phyloP scores from a whole-genome alignment of 92 coral and sea anemone genomes.

The Pocillopora grandis region DNA sequence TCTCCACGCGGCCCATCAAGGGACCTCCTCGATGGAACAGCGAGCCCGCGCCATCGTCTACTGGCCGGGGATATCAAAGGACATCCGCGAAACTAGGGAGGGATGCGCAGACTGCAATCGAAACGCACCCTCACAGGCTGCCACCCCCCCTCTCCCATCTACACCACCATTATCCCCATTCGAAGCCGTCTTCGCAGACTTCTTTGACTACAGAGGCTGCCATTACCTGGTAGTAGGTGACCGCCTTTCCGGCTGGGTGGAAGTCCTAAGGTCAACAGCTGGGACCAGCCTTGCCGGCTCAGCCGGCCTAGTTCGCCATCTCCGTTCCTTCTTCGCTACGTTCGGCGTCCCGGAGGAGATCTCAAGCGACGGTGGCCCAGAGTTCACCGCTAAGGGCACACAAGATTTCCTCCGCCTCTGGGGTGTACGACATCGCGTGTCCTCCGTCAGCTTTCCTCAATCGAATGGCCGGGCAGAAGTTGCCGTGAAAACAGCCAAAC shows the following conservation, averaged over 20 bases:
- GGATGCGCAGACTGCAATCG: conserved; percentile 51
- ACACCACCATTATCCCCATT: conserved; percentile 58
- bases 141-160: conserved; percentile 44
- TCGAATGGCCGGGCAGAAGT: conserved; percentile 53
- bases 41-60: conserved; percentile 38
- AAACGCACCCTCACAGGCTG: conserved; percentile 56
- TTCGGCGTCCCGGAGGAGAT: conserved; percentile 65
- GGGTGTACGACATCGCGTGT: conserved; percentile 49
- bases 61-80: conserved; percentile 52
- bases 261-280: conserved; percentile 50
- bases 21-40: conserved; percentile 57
- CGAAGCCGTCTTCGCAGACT: conserved; percentile 67
- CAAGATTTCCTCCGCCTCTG: conserved; percentile 56
- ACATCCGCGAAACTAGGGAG: conserved; percentile 40
- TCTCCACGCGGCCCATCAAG: conserved; percentile 68
- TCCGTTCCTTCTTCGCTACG: conserved; percentile 7
- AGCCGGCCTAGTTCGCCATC: conserved; percentile 56
- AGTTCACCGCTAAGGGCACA: conserved; percentile 49
- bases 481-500: conserved; percentile 38
- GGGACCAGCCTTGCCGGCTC: conserved; percentile 59
- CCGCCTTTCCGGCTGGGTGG: conserved; percentile 72
- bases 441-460: conserved; percentile 50
- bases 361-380: conserved; percentile 73
- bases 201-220: conserved; percentile 57
- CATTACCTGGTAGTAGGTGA: conserved; percentile 74